phyloP scores from a whole-genome alignment of 2,888 invertebrate species.

The Nipponacmea schrenckii region DNA sequence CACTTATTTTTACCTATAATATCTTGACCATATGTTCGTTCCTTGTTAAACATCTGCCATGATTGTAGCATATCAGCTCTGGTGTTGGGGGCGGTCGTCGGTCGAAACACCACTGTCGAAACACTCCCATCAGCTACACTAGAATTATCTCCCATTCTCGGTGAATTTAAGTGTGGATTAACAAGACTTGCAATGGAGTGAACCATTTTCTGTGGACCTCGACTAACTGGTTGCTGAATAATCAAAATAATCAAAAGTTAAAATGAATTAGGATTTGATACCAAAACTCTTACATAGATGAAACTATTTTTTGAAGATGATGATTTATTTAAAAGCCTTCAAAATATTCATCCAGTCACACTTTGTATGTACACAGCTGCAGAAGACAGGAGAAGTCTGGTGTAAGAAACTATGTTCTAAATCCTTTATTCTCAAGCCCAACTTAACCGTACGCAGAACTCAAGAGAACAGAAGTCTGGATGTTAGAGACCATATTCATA shows the following conservation, averaged over 20 bases:
- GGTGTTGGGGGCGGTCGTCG: conserved; percentile 34
- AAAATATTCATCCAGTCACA: no score
- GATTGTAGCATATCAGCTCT: conserved; percentile 35
- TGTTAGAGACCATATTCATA: no score
- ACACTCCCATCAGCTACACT: conserved; percentile 20
- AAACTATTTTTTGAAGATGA: no score
- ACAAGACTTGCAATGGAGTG: conserved; percentile 56
- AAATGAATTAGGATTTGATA: no score
- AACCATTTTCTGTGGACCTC: conserved; percentile 40
- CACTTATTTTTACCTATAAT: conserved; percentile 43
- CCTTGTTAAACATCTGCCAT: conserved; percentile 51
- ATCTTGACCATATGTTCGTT: conserved; percentile 54
- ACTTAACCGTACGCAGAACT: no score
- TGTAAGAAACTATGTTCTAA: no score
- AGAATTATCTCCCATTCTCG: not conserved
- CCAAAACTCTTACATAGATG: no score
- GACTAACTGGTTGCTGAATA: not conserved
- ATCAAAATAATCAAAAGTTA: not conserved
- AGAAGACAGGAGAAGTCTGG: no score
- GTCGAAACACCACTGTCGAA: conserved; percentile 29
- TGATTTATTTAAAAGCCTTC: no score
- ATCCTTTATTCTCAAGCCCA: no score
- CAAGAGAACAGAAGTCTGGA: no score
- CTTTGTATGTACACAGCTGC: no score
- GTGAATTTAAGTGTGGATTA: conserved; percentile 48